These are phyloP conservation scores for Dolichallabes microphthalmus DNA, from an alignment of 2,113 vertebrate genomes.

Conservation along the genomic window DNA sequence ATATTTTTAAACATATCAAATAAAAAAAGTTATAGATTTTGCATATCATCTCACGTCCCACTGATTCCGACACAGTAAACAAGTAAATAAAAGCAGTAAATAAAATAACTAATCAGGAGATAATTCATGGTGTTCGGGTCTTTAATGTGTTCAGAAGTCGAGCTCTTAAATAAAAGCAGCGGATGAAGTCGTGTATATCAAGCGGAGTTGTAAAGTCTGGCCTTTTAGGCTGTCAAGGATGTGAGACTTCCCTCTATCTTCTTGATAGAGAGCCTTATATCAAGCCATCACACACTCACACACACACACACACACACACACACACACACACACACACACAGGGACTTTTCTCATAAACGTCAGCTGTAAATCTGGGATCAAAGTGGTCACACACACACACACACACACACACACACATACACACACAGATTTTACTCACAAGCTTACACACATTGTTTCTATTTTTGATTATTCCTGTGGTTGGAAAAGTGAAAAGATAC, in stretches of 20 bases:
- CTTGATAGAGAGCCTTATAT: not conserved
- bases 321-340: not conserved
- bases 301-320: slow-evolving; percentile 9
- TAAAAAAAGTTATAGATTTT: not conserved
- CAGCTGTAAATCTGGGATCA: slow-evolving; percentile 74
- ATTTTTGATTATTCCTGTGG: not conserved
- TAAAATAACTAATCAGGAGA: slow-evolving; percentile 65
- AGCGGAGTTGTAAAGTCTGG: slow-evolving; percentile 7
- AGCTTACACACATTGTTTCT: slow-evolving; percentile 1
- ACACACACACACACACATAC: not conserved
- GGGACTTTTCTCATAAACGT: slow-evolving; percentile 69
- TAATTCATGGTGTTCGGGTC: slow-evolving; percentile 39
- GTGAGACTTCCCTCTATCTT: not conserved
- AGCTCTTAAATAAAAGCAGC: not conserved
- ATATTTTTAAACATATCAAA: not conserved
- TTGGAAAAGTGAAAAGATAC: not conserved
- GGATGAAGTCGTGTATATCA: not conserved
- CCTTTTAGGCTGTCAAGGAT: not conserved
- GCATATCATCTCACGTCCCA: not conserved
- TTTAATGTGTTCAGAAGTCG: not conserved
- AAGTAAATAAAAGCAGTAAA: slow-evolving; percentile 44
- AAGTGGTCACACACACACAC: slow-evolving; percentile 57
- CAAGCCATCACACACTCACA: slow-evolving; percentile 19
- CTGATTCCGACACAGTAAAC: not conserved
- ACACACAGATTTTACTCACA: not conserved